Evolutionary conservation across 1,140 invertebrate species (phyloP), one percentile per base, ranked within the genome.

Genomic region (Leptinotarsa lineolata): DNA sequence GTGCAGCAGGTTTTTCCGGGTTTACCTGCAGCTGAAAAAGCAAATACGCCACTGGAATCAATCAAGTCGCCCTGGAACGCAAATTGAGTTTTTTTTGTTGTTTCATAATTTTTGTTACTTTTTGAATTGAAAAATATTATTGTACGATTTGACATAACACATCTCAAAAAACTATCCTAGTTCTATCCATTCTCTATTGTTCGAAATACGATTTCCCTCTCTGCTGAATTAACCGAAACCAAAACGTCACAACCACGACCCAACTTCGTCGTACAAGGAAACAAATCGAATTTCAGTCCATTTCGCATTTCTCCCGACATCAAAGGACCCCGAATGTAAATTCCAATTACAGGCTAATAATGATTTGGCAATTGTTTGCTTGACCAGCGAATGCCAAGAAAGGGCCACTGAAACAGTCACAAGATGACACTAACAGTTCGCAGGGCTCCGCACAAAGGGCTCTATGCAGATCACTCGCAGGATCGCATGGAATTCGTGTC

Each of bases 351-450:
- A 72, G 58, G 74, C 73, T 75, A 77, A 77, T 77, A 77, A 77
- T 75, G 76, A 75, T 77, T 77, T 63, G 72, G 76, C 72, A 77
- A 77, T 77, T 77, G 76, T 77, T 77, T 77, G 76, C 74, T 77
- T 77, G 74, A 74, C 76, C 76, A 74, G 76, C 67, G 30, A 39
- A 39, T 77, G 67, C 70, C 66, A 73, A 46, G 72, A 61, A 77
- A 72, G 69, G 74, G 68, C n/a, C 68, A 15, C 48, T n/a, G 48
- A 54, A 54, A 54, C 48, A 54, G 48, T 54, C n/a, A 18, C 48
- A 54, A 54, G 16, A 54, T 54, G 48, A 54, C 16, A 16, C 5
- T n/a, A 8, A 54, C 15, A 54, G 48, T 54, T 54, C 48, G 48
- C 48, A 54, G 48, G n/a, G n/a, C n/a, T 54, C 48, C 15, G 3